These are phyloP conservation scores for Spinus pinus DNA, from an alignment of 2,797 vertebrate genomes.

Conservation along the genomic window DNA sequence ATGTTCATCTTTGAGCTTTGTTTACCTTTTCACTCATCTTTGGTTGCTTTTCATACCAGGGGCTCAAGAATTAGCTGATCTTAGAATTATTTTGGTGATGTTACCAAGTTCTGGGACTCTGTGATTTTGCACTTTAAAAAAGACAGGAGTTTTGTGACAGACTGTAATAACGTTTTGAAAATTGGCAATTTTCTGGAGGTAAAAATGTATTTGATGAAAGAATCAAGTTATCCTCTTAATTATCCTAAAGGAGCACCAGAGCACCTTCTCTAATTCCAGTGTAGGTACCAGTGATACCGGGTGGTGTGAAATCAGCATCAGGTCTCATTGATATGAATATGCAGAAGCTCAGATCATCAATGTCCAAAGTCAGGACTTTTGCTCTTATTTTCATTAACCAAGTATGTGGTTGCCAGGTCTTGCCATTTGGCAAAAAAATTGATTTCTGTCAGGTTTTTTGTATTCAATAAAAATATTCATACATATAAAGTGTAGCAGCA, in stretches of 20 bases:
- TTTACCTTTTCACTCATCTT: background rate
- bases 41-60: background rate
- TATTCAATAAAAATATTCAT: background rate
- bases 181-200: background rate
- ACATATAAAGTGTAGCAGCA: background rate
- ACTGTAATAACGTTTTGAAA: background rate
- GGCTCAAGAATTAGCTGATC: background rate
- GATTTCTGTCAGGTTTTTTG: background rate
- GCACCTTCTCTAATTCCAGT: background rate
- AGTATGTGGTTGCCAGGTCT: background rate
- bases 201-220: background rate
- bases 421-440: background rate
- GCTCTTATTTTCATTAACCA: background rate
- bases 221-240: background rate
- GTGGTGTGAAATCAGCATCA: background rate
- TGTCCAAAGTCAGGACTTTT: background rate
- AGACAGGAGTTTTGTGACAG: background rate
- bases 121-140: background rate
- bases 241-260: background rate
- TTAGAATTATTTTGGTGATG: background rate
- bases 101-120: background rate
- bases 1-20: background rate
- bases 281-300: background rate
- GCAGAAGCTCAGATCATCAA: background rate
- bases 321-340: background rate